Conservation (phyloP, 2,797 vertebrate species). For the Botia almorhae region DNA sequence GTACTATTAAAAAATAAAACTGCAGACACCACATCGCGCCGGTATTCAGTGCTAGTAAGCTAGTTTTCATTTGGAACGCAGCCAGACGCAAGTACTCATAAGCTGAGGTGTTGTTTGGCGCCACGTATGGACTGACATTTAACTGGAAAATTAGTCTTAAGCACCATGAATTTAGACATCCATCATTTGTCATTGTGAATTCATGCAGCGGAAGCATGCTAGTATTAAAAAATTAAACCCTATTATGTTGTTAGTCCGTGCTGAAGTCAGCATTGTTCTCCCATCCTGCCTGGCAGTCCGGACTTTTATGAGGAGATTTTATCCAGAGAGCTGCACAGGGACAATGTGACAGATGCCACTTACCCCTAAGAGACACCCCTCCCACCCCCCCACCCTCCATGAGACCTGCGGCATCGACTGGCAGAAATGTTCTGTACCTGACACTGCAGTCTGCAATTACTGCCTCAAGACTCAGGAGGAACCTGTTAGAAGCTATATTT, state of each 20-base stretch:
- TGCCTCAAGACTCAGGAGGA: background rate
- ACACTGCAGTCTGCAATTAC: background rate
- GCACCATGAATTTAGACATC: constrained; percentile 29
- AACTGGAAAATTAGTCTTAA: constrained; percentile 41
- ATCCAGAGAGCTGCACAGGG: constrained; percentile 13
- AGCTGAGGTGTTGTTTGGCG: constrained; percentile 34
- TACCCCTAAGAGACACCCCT: constrained; percentile 10
- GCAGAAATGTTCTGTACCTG: background rate
- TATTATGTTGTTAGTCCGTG: constrained; percentile 34
- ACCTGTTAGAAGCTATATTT: background rate
- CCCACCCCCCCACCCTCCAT: too few relatives aligned
- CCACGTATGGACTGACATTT: constrained; percentile 30
- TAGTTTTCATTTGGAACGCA: background rate
- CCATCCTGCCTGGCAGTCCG: constrained; percentile 7
- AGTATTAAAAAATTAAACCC: constrained; percentile 9
- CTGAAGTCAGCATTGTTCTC: constrained; percentile 44
- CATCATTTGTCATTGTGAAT: constrained; percentile 35
- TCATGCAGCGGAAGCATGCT: background rate
- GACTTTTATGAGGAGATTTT: constrained; percentile 26
- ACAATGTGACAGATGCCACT: constrained; percentile 25
- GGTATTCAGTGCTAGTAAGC: background rate
- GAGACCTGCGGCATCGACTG: background rate
- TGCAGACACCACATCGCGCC: too few relatives aligned
- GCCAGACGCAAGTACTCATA: background rate
- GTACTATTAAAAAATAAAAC: too few relatives aligned